Evolutionary conservation across 92 coral and sea anemone genomes (phyloP), one percentile per base, ranked within the genome.

Genomic region (Metridium senile): DNA sequence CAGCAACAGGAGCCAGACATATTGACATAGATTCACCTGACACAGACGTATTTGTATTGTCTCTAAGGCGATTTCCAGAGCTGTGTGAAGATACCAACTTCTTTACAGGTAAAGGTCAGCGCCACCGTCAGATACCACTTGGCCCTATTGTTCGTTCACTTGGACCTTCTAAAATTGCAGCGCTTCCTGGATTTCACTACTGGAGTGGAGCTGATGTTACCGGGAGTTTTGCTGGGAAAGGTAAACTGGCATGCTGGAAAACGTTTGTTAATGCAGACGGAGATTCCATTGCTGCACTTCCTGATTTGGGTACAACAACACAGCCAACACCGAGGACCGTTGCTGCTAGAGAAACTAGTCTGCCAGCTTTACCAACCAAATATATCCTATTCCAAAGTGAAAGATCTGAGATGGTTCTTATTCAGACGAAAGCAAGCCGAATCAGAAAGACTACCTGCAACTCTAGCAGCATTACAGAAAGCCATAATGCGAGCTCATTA

Each of bases 31-130:
- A 67, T 34, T 68, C 77, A 25, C 81, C 87, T 11, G 82, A 86
- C 82, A 81, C 86, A 27, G 72, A 86, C 68, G 83, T 86, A 18
- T 86, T 86, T 81, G 82, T 86, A 13, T 73, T 80, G 72, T 23
- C 85, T 22, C 81, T 67, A 19, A 62, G 89, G 26, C 58, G 82
- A 0, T 85, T 11, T 49, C 82, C 85, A n/a, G 65, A 74, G 73
- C 74, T 85, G 0, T 80, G 89, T 58, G 77, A 46, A 63, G 47
- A 80, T 66, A 80, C 86, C 2, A 62, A 61, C 16, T 80, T 85
- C 51, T 71, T 85, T 9, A 74, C 86, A 25, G 71, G 86, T 23
- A 85, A 72, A 74, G 85, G 86, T 25, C 58, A 80, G 72, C 86
- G 59, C 62, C 58, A 74, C 20, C 83, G 90, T 7, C 59, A 62